Conservation (phyloP, 2,797 vertebrate species). For the Propithecus deckenii region DNA sequence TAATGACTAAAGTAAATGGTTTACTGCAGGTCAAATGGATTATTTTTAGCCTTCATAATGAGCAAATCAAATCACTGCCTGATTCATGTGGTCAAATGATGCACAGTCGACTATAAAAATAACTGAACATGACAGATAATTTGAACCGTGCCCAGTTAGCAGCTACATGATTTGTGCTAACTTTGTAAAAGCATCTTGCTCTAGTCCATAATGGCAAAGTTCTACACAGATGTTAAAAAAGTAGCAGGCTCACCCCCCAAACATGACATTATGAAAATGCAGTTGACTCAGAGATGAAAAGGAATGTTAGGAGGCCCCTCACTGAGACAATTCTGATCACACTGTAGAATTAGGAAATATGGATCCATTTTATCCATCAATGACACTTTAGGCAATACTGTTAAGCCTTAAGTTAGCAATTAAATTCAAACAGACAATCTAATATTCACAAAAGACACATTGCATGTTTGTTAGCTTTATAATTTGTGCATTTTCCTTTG, state of each 20-base stretch:
- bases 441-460: background rate
- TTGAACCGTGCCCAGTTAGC: constrained; percentile 39
- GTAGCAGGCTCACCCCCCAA: background rate
- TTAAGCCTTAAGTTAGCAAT: background rate
- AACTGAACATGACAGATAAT: constrained; percentile 54
- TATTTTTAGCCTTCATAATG: constrained; percentile 54
- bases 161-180: background rate
- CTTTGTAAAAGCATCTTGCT: background rate
- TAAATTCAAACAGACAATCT: background rate
- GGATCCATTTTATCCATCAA: background rate
- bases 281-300: background rate
- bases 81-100: constrained; percentile 42
- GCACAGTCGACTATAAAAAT: constrained; percentile 16
- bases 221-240: background rate
- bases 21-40: constrained; percentile 34
- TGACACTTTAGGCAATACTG: background rate
- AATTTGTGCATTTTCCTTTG: background rate
- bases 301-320: background rate
- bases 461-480: background rate
- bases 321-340: background rate
- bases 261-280: background rate
- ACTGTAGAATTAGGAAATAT: background rate
- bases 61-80: constrained; percentile 49
- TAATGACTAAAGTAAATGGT: constrained; percentile 42
- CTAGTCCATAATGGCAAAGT: background rate